Conservation (phyloP, 1,140 invertebrate species). For the Leptinotarsa texana region DNA sequence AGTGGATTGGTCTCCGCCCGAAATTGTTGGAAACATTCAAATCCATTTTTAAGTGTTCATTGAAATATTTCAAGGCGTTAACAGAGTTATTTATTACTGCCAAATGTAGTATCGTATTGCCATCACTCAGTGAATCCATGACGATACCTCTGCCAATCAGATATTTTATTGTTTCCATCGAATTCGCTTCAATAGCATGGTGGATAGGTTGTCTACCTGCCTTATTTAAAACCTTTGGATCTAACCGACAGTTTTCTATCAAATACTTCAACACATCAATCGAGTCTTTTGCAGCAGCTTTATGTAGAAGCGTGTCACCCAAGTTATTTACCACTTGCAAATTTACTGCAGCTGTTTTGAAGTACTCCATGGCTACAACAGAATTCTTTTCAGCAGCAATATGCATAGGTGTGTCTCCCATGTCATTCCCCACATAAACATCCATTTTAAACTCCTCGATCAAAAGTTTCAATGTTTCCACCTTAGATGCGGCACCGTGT, state of each 20-base stretch:
- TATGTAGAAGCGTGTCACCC: neutral
- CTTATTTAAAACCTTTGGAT: too few species aligned
- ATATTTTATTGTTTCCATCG: too few species aligned
- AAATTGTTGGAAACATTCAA: too few species aligned
- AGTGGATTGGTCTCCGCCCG: too few species aligned
- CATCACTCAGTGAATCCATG: too few species aligned
- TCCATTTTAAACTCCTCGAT: neutral
- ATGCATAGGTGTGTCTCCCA: neutral
- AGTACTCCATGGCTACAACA: neutral
- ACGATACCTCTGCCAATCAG: too few species aligned
- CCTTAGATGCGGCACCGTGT: neutral
- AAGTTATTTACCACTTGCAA: neutral
- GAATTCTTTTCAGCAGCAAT: neutral
- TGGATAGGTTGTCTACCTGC: too few species aligned
- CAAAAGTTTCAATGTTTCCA: neutral
- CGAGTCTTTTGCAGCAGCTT: neutral
- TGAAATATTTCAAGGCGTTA: too few species aligned
- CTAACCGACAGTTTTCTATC: neutral
- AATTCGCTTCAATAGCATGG: too few species aligned
- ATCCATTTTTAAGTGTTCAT: too few species aligned
- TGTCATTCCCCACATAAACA: neutral
- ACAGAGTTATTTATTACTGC: too few species aligned
- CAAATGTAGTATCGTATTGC: too few species aligned
- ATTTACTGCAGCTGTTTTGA: neutral
- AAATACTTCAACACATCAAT: neutral